Evolutionary conservation across 2,888 invertebrate genomes (phyloP), one percentile per base, ranked within the genome.

Genomic region (Lagria hirta): DNA sequence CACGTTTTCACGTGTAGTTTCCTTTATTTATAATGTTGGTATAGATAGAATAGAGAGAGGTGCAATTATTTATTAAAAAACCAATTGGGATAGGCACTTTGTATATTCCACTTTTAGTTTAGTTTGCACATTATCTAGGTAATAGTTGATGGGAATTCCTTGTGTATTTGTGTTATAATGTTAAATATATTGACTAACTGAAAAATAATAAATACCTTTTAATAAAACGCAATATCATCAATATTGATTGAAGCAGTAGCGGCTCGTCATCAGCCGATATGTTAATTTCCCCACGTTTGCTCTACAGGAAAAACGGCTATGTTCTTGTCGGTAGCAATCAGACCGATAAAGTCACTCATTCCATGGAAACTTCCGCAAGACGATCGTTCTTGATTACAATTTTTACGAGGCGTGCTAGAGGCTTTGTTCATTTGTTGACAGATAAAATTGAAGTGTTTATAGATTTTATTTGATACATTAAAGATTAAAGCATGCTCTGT

Each of bases 51-150:
- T 51, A 51, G 51, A 51, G 29, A 32, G 48, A 33, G 41, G 49
- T 49, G 43, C 41, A 48, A 43, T 43, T 45, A 41, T 32, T 42
- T 29, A n/a, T 32, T 32, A 17, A 32, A 29, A 12, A 18, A 35
- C 28, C 28, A 42, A n/a, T 48, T 49, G 49, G 52, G 37, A 43
- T 52, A 52, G 52, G 36, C 47, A 52, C 49, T 42, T 24, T 51
- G 34, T 45, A 45, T 36, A 17, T 43, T 42, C 15, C 35, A 37
- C 41, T 44, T 22, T 27, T 52, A 52, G 52, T 32, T 48, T 52
- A 50, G 52, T 38, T 46, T 48, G 52, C 52, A 52, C 52, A 48
- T 43, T 49, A 41, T 30, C 24, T 45, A 51, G 48, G 46, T 45
- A 24, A 34, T 51, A 49, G 49, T 37, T 49, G 48, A 42, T 42